Evolutionary conservation across 2,888 invertebrate genomes (phyloP), one percentile per base, ranked within the genome.

Genomic region (Bedellia somnulentella): DNA sequence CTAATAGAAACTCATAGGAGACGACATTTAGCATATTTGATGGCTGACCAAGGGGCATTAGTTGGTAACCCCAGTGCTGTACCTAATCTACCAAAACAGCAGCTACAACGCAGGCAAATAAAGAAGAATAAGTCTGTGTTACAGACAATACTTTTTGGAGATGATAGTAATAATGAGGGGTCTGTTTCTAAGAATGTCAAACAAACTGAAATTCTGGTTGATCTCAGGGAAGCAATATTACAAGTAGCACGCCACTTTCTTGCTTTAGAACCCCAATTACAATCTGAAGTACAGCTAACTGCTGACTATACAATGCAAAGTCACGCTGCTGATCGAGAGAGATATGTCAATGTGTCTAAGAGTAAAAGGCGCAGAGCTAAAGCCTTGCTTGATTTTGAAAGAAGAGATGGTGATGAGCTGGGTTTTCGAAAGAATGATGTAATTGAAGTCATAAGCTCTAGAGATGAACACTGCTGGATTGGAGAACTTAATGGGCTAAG

Each of bases 401-500:
- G 97, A 39, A 90, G 95, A 53, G 97, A 97, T 67, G 97, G 97
- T 42, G 98, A 99, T 75, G 99, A 99, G 63, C 68, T 99, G 31
- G 98, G 98, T 5, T 99, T 99, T 63, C 82, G 96, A 30, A 97
- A 95, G 64, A 98, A 99, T 76, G 98, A 99, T 63, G 92, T 99
- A 22, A 96, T 99, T 32, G 98, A 95, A 30, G 93, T 99, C 25
- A 86, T 97, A 15, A 96, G 94, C 51, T 94, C 94, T 55, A 92
- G 93, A 60, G 97, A 98, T 73, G 97, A 98, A 53, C 96, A 98
- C 57, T 98, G 97, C 60, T 98, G 97, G 97, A 89, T 97, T 41
- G 97, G 97, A 4, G 97, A 98, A 61, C 62, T 98, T 27, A 97
- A 97, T 77, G 97, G 97, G 0, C 71, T 96, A 27, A 79, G 90